A percentile compares a stretch with the other conserved stretches of the same genome.
These are phyloP conservation scores for Tanytarsus gracilentus DNA, from an alignment of 2,888 invertebrate genomes.

Conservation along the genomic window DNA sequence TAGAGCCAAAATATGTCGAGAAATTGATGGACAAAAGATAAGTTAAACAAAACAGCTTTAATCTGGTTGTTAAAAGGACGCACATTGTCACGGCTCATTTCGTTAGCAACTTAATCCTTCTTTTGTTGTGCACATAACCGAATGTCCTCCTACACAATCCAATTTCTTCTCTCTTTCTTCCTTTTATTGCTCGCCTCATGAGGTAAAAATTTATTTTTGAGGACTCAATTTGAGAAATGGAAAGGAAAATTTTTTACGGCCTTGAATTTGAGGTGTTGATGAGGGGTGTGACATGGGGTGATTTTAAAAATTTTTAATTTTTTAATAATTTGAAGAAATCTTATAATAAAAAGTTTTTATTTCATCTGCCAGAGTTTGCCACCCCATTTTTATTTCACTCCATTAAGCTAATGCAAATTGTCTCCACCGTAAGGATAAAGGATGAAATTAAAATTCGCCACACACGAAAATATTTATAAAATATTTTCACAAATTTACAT, in stretches of 20 bases:
- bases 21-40: constrained; percentile 22
- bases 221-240: neutral
- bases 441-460: neutral
- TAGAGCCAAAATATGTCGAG: neutral
- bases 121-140: constrained; percentile 6
- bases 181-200: neutral
- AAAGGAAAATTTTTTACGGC: neutral
- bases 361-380: too few relatives aligned
- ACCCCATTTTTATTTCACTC: too few relatives aligned
- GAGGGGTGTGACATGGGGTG: too few relatives aligned
- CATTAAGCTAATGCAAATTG: too few relatives aligned
- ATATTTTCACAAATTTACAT: constrained; percentile 8
- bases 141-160: constrained; percentile 3
- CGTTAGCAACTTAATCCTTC: constrained; percentile 19
- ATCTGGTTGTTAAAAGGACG: constrained; percentile 21
- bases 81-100: constrained; percentile 6
- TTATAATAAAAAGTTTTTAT: too few relatives aligned
- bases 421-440: neutral
- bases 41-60: constrained; percentile 22
- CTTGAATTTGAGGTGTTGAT: neutral
- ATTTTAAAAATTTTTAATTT: too few relatives aligned
- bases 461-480: neutral
- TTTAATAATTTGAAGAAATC: too few relatives aligned
- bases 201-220: neutral
- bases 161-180: constrained; percentile 9